Evolutionary conservation across 2,888 invertebrate species (phyloP), one percentile per base, ranked within the genome.

Genomic region (Lycia hirtaria): DNA sequence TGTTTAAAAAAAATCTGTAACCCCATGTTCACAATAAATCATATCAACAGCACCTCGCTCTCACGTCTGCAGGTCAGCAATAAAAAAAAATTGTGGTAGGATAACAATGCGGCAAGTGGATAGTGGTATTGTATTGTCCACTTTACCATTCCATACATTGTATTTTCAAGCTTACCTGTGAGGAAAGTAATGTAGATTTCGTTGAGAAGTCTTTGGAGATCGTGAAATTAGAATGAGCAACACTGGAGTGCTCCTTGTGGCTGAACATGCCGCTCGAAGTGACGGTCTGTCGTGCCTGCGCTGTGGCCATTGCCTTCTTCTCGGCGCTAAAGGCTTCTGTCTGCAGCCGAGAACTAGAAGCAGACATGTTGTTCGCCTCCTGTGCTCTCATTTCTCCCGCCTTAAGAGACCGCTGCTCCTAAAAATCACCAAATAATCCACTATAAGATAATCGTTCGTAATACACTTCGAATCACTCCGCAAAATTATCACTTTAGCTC

Each of bases 271-370:
- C 96, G 58, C 94, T 94, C 15, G 96, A 94, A 3, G 96, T 96
- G 71, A 96, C 95, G 1, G 96, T 96, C 81, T 96, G 96, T 37
- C 96, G 93, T 68, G 97, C 96, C 75, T 97, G 96, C 65, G 94
- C 93, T 62, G 96, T 95, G 49, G 95, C 94, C 81, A 95, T 94
- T 44, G 93, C 93, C 71, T 94, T 94, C 78, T 97, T 96, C 88
- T 97, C 97, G 9, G 96, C 95, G 72, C 96, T 97, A 86, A 97
- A 97, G 33, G 95, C 95, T 75, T 97, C 97, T 45, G 97, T 96
- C 68, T 96, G 96, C 53, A 98, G 93, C 85, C 96, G 96, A 91
- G 97, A 96, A 79, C 96, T 96, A 35, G 96, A 94, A 40, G 97
- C 96, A 54, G 96, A 95, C 89, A 97, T 94, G 82, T 96, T 97